Evolutionary conservation across 92 coral and sea anemone genomes (phyloP).

Genomic region (Phymanthus crucifer): DNA sequence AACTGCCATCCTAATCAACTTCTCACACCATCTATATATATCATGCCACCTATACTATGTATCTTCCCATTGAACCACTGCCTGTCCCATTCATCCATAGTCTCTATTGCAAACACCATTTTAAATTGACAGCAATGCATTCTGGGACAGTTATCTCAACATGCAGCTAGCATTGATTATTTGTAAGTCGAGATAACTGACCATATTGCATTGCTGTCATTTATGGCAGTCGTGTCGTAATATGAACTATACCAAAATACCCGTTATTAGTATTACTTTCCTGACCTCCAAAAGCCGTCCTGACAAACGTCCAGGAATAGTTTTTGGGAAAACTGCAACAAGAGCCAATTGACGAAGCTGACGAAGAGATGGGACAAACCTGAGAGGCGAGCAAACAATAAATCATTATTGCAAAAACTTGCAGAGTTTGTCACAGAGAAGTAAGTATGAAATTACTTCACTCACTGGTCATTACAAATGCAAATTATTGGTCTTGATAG

Average conservation of each 20-base stretch:
- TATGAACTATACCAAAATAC: background rate
- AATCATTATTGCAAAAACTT: background rate
- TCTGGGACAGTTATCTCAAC: too few species aligned
- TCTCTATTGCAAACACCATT: too few species aligned
- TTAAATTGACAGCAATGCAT: too few species aligned
- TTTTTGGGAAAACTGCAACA: slow-evolving; percentile 85
- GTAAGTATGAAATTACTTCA: slow-evolving; percentile 9
- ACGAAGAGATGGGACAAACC: slow-evolving; percentile 91
- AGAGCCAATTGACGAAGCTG: slow-evolving; percentile 91
- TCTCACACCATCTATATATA: too few species aligned
- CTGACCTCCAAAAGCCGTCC: slow-evolving; percentile 78
- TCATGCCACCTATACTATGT: too few species aligned
- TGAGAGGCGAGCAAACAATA: slow-evolving; percentile 15
- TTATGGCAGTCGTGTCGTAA: too few species aligned
- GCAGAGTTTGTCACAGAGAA: background rate
- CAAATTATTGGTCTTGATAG: slow-evolving; percentile 93
- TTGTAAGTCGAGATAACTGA: too few species aligned
- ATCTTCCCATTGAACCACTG: too few species aligned
- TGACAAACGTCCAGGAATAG: slow-evolving; percentile 87
- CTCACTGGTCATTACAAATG: slow-evolving; percentile 99
- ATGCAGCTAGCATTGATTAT: too few species aligned
- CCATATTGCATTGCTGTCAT: too few species aligned
- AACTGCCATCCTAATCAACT: too few species aligned
- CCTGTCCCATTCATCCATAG: too few species aligned
- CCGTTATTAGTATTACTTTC: background rate